A percentile compares a stretch with the other conserved stretches of the same genome.
phyloP scores from a whole-genome alignment of 2,113 vertebrate species.

The Anoplopoma fimbria region DNA sequence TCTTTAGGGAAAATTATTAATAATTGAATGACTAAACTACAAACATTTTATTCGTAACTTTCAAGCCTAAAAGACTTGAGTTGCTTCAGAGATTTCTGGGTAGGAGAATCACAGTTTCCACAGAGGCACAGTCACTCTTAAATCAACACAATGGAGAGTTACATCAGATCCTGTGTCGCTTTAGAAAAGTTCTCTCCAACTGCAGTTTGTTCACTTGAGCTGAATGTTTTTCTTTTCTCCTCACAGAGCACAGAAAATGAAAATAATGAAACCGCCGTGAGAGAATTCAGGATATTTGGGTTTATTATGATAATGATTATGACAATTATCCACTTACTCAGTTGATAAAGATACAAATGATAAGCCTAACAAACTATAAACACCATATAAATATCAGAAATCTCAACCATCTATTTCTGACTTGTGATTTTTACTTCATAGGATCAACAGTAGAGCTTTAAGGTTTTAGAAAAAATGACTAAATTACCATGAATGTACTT shows the following conservation, averaged over 20 bases:
- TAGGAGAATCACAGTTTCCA: constrained; percentile 43
- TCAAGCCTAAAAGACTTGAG: background rate
- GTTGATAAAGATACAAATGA: background rate
- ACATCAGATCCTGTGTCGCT: constrained; percentile 62
- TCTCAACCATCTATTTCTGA: too few species aligned
- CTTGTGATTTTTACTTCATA: background rate
- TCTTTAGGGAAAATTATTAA: background rate
- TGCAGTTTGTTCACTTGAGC: constrained; percentile 9
- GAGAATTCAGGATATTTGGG: background rate
- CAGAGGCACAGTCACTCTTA: constrained; percentile 19
- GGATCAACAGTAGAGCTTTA: background rate
- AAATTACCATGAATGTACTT: background rate
- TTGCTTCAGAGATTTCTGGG: background rate
- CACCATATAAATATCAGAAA: background rate
- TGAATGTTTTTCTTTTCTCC: background rate
- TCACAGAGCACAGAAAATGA: constrained; percentile 1
- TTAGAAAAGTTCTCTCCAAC: constrained; percentile 7
- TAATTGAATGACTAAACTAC: background rate
- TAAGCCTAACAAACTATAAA: background rate
- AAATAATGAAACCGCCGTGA: background rate
- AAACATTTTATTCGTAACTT: background rate
- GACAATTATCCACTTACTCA: background rate
- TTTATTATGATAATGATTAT: background rate
- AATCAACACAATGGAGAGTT: constrained; percentile 52
- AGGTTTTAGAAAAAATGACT: background rate